These are phyloP conservation scores for Pegea sp. DNA, from an alignment of 23 tunicate species.

Conservation along the genomic window DNA sequence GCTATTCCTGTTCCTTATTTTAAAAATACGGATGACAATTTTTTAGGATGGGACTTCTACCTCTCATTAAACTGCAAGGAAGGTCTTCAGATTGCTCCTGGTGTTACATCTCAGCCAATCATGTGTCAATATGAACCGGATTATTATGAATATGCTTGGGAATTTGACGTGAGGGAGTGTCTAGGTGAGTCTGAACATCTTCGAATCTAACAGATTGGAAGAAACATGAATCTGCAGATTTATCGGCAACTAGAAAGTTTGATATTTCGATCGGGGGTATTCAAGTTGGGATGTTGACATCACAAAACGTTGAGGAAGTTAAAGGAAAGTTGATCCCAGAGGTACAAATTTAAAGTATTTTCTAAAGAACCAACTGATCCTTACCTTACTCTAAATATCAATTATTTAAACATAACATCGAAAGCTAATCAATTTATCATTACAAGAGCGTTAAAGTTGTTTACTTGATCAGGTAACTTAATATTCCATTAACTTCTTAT, in stretches of 20 bases:
- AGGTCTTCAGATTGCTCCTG: constrained; percentile 16
- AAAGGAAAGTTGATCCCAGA: no score
- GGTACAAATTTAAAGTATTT: no score
- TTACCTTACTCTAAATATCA: no score
- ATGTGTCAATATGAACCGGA: constrained; percentile 40
- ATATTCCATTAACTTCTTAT: no score
- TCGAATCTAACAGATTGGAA: no score
- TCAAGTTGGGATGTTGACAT: neutral
- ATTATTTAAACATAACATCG: no score
- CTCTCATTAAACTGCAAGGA: constrained; percentile 19
- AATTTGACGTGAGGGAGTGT: constrained; percentile 9
- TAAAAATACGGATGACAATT: constrained; percentile 6
- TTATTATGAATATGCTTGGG: constrained; percentile 49
- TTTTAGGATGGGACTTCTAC: constrained; percentile 17
- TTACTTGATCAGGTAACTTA: no score
- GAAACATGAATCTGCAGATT: neutral
- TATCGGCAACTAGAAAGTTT: neutral
- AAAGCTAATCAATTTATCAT: no score
- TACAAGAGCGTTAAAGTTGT: no score
- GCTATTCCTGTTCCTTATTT: constrained; percentile 10
- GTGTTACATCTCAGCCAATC: constrained; percentile 17
- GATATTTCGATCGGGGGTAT: neutral
- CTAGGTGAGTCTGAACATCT: constrained; percentile 16
- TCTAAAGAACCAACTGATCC: no score
- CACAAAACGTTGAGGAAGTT: no score